Evolutionary conservation across 30 jellyfish, hydroid and myxozoan species (phyloP).

Genomic region (Aurelia sp.): DNA sequence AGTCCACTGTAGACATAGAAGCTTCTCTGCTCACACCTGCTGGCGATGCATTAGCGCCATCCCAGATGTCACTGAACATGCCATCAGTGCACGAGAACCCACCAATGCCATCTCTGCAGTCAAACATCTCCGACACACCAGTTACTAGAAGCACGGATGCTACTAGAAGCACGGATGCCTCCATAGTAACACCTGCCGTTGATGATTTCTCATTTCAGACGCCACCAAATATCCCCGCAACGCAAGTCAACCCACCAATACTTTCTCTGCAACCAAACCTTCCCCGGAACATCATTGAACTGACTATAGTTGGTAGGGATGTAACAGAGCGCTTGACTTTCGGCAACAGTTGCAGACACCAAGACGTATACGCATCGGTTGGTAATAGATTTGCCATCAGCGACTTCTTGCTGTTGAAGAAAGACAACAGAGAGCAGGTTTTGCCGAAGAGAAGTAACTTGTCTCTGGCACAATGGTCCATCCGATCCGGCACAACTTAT

Average conservation of each 20-base stretch:
- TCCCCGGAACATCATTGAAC: no score
- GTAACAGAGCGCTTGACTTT: neutral
- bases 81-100: neutral
- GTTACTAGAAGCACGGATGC: neutral
- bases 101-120: slow-evolving; percentile 3
- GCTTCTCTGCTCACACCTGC: neutral
- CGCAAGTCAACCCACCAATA: neutral
- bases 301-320: no score
- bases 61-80: neutral
- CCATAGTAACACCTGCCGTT: slow-evolving; percentile 1
- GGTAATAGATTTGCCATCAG: neutral
- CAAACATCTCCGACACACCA: neutral
- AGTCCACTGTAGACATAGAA: neutral
- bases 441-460: neutral
- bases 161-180: no score
- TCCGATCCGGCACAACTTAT: slow-evolving; percentile 2
- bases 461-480: slow-evolving; percentile 3
- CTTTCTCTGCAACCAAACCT: neutral
- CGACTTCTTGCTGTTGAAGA: neutral
- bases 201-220: neutral
- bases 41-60: neutral
- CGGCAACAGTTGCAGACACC: slow-evolving; percentile 1
- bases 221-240: neutral
- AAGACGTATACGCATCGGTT: slow-evolving; percentile 10
- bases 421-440: slow-evolving; percentile 2